phyloP scores from a whole-genome alignment of 2,113 vertebrate species.

The Cettia cetti region DNA sequence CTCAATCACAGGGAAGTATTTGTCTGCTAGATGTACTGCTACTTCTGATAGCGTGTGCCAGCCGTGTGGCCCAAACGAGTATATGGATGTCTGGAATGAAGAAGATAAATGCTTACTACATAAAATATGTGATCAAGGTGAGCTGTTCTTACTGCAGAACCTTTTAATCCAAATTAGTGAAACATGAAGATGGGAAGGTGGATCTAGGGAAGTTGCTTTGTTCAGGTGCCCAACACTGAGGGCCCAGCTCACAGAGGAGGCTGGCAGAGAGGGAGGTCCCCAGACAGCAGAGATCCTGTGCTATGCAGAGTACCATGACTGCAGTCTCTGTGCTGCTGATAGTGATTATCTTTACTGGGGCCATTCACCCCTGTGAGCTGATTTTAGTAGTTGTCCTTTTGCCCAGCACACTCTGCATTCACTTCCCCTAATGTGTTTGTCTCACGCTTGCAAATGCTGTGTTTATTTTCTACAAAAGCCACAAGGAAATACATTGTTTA shows the following conservation, averaged over 20 bases:
- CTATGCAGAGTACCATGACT: background rate
- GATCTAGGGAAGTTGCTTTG: background rate
- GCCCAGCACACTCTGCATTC: background rate
- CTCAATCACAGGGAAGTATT: conserved; percentile 73
- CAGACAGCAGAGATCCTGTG: background rate
- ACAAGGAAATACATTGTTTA: background rate
- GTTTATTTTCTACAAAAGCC: background rate
- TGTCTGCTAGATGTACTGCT: conserved; percentile 76
- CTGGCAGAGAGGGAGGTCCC: background rate
- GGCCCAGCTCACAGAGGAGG: background rate
- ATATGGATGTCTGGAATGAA: conserved; percentile 85
- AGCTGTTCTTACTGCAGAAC: conserved; percentile 5
- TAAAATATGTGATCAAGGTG: conserved; percentile 88
- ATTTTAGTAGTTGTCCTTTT: background rate
- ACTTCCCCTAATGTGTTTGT: background rate
- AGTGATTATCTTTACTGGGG: background rate
- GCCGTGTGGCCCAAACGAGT: conserved; percentile 80
- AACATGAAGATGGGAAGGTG: background rate
- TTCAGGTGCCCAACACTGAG: background rate
- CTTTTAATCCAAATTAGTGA: background rate
- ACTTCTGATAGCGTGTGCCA: conserved; percentile 72
- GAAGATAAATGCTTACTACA: conserved; percentile 80
- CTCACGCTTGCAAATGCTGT: background rate
- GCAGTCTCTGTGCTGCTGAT: background rate
- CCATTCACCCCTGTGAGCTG: background rate